Evolutionary conservation across 30 jellyfish, hydroid and myxozoan species (phyloP).

Genomic region (Euphysa ruthae): DNA sequence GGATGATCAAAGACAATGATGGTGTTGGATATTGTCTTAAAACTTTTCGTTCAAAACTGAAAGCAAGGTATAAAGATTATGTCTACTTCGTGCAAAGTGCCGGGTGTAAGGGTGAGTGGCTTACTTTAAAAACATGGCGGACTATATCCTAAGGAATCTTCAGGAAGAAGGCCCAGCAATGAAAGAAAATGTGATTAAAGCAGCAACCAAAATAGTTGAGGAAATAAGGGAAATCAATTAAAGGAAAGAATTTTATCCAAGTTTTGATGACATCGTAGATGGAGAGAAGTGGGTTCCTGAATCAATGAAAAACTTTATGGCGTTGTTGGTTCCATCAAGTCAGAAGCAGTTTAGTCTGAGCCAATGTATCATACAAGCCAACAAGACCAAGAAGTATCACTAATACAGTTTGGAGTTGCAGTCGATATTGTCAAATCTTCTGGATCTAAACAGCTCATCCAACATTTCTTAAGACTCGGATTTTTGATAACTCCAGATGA

Average conservation of each 20-base stretch:
- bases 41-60: slow-evolving; percentile 14
- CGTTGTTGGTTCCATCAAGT: neutral
- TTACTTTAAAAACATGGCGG: slow-evolving; percentile 51
- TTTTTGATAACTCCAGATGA: slow-evolving; percentile 16
- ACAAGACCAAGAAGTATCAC: slow-evolving; percentile 16
- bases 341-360: slow-evolving; percentile 11
- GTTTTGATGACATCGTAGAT: slow-evolving; percentile 14
- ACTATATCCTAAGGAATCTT: slow-evolving; percentile 7
- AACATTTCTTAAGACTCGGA: slow-evolving; percentile 9
- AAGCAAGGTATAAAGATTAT: slow-evolving; percentile 32
- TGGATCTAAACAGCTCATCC: slow-evolving; percentile 18
- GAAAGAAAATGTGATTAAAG: slow-evolving; percentile 21
- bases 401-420: neutral
- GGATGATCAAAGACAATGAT: slow-evolving; percentile 2
- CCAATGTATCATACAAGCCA: slow-evolving; percentile 4
- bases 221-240: slow-evolving; percentile 7
- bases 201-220: slow-evolving; percentile 41
- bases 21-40: slow-evolving; percentile 14
- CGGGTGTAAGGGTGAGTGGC: slow-evolving; percentile 29
- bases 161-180: slow-evolving; percentile 18
- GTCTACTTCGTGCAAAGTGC: slow-evolving; percentile 31
- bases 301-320: neutral
- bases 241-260: slow-evolving; percentile 12
- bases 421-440: too few species aligned
- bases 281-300: slow-evolving; percentile 24